A percentile compares a stretch with the other conserved stretches of the same genome.
phyloP scores from a whole-genome alignment of 1,140 invertebrate genomes.

The Andricus grossulariae region DNA sequence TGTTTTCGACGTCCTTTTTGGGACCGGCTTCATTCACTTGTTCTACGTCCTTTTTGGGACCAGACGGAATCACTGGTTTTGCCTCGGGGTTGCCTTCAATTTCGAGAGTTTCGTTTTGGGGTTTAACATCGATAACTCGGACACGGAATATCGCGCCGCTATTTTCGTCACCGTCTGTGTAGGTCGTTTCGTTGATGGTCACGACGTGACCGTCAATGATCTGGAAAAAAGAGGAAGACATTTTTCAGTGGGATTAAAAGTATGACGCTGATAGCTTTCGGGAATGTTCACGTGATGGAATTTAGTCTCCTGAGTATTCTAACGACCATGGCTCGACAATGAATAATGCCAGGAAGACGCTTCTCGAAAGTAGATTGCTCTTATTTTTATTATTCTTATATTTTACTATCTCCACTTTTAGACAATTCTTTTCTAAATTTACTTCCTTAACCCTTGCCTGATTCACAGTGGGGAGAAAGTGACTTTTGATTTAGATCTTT shows the following conservation, averaged over 20 bases:
- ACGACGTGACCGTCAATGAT: constrained; percentile 78
- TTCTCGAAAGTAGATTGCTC: neutral
- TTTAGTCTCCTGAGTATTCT: neutral
- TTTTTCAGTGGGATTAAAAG: neutral
- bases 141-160: constrained; percentile 73
- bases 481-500: too few relatives aligned
- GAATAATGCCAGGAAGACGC: too few relatives aligned
- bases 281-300: neutral
- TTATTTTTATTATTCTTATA: neutral
- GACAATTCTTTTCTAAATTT: too few relatives aligned
- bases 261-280: too few relatives aligned
- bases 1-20: constrained; percentile 38
- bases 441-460: too few relatives aligned
- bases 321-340: too few relatives aligned
- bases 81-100: constrained; percentile 45
- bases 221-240: constrained; percentile 61
- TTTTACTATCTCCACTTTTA: too few relatives aligned
- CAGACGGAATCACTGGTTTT: constrained; percentile 39
- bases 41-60: constrained; percentile 36
- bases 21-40: too few relatives aligned
- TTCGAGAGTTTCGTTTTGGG: constrained; percentile 65
- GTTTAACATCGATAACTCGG: constrained; percentile 76
- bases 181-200: constrained; percentile 78
- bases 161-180: constrained; percentile 69
- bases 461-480: too few relatives aligned